A percentile compares a stretch with the other conserved stretches of the same genome.
phyloP scores from a whole-genome alignment of 2,797 vertebrate genomes.

The Etheostoma perlongum region DNA sequence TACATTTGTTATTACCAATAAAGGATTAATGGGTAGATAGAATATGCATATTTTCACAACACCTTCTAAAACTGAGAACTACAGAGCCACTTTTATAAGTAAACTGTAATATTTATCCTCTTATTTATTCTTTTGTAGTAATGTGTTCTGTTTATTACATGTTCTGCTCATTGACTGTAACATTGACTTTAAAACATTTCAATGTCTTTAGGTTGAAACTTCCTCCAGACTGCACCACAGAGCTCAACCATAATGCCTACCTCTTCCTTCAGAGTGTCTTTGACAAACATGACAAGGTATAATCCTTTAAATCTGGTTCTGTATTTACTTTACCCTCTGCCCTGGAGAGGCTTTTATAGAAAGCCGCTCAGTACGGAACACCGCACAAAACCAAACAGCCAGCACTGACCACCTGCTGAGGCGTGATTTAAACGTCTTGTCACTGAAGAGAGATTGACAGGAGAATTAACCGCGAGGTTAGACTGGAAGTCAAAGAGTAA shows the following conservation, averaged over 20 bases:
- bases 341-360: slow-evolving; percentile 27
- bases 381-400: slow-evolving; percentile 23
- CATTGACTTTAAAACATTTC: neutral
- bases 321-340: slow-evolving; percentile 51
- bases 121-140: neutral
- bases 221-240: slow-evolving; percentile 94
- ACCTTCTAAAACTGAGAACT: neutral
- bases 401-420: slow-evolving; percentile 49
- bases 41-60: neutral
- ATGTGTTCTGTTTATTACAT: neutral
- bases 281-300: slow-evolving; percentile 98
- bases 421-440: slow-evolving; percentile 40
- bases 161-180: neutral
- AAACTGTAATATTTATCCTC: neutral
- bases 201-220: slow-evolving; percentile 88
- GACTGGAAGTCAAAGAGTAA: slow-evolving; percentile 48
- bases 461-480: slow-evolving; percentile 54
- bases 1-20: neutral
- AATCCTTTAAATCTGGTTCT: slow-evolving; percentile 45
- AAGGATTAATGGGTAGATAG: neutral
- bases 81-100: neutral
- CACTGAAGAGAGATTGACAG: slow-evolving; percentile 52
- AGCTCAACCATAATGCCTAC: slow-evolving; percentile 97
- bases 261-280: slow-evolving; percentile 97
- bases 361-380: slow-evolving; percentile 41